Base-by-base conservation (phyloP, 2,113 vertebrate genomes). In the Myodes glareolus region DNA sequence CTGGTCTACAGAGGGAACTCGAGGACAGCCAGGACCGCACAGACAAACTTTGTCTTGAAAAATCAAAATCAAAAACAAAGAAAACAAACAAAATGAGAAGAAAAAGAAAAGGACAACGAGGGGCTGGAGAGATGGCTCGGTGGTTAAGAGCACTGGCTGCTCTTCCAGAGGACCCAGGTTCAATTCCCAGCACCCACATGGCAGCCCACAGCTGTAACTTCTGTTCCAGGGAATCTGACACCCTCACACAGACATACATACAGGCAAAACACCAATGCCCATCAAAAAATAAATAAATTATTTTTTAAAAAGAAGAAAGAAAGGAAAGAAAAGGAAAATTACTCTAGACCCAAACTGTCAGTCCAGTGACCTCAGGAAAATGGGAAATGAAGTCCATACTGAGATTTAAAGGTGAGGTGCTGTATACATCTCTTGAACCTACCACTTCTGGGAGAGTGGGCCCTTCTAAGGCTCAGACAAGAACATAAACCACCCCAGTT, bases 331-430 rank as follows among this genome's bases (percentile, higher is more conserved):
- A 70, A 52, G 23, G 29, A 42, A 17, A 42, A 19, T 29, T 42
- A 92, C 81, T 94, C 19, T 94, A 94, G 86, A 75, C 27, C 42
- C 67, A 95, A 94, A 5, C 16, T 58, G 55, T 27, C 55, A 92
- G 36, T 58, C 52, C 9, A 50, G n/a, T 58, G 81, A 91, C 77
- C 27, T 73, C 12, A 42, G 77, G 65, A 94, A 90, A 61, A 73
- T 25, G 27, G 13, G 21, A 96, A 81, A 29, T 72, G 70, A 77
- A 67, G 72, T 88, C 75, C 33, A 67, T 2, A 10, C 58, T 47
- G 72, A 14, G 29, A 52, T 77, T 91, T 11, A 52, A 76, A 75
- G 58, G 31, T 42, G 27, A 61, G 9, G 0, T 33, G 7, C 58
- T 88, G 52, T 75, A 61, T 76, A n/a, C 33, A n/a, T 33, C 58